phyloP scores from a whole-genome alignment of 2,113 vertebrate species.

The Cygnus atratus region DNA sequence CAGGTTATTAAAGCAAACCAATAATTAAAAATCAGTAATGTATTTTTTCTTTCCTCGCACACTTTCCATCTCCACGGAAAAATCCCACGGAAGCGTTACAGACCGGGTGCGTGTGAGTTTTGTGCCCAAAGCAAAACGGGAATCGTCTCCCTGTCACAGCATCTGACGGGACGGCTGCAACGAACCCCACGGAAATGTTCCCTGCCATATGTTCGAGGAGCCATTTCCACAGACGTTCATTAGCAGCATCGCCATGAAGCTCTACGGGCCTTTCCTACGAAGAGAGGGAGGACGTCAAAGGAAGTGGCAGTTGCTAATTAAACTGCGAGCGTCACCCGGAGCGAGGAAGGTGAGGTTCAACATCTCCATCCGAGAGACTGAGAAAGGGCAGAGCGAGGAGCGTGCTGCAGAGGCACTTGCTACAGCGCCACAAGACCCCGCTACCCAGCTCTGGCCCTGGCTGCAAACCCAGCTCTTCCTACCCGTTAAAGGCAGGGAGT shows the following conservation, averaged over 20 bases:
- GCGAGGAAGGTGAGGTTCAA: neutral
- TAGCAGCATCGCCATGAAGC: neutral
- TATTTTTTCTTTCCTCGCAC: neutral
- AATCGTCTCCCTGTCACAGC: conserved; percentile 19
- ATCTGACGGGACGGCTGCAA: neutral
- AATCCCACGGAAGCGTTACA: neutral
- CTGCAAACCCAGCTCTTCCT: neutral
- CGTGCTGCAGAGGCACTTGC: neutral
- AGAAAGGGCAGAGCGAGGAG: neutral
- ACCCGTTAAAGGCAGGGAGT: neutral
- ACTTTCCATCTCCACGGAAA: neutral
- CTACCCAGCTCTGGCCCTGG: neutral
- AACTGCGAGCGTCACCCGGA: neutral
- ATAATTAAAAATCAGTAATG: neutral
- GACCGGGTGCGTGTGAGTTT: neutral
- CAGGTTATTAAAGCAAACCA: neutral
- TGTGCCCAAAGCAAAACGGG: neutral
- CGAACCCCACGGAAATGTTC: conserved; percentile 48
- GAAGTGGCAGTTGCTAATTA: conserved; percentile 56
- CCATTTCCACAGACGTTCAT: conserved; percentile 32
- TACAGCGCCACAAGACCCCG: neutral
- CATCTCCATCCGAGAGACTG: neutral
- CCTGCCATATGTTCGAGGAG: conserved; percentile 46
- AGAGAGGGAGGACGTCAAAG: neutral
- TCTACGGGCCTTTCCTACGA: conserved; percentile 13